Percentiles rank a stretch among this genome's conserved stretches.
These are phyloP conservation scores for Trichosurus vulpecula DNA, from an alignment of 2,797 vertebrate species.

Conservation along the genomic window DNA sequence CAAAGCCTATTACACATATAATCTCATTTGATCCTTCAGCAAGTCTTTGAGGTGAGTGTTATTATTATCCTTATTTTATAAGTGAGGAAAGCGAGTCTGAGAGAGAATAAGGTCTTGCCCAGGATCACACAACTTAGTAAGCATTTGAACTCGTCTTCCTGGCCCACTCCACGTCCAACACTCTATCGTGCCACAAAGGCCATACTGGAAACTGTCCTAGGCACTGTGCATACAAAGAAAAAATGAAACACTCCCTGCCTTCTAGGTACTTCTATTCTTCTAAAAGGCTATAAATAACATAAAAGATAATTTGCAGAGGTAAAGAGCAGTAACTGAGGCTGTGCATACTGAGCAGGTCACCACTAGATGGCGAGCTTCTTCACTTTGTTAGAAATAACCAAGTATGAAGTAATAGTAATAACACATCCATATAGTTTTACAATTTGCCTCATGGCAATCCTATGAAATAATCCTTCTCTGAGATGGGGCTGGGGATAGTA, in stretches of 20 bases:
- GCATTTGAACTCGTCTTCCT: background rate
- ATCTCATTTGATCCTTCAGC: background rate
- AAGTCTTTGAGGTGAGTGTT: background rate
- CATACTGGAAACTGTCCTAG: background rate
- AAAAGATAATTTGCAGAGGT: background rate
- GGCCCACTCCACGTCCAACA: background rate
- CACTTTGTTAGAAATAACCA: background rate
- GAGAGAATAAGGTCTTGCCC: too few relatives aligned
- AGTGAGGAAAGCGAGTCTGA: background rate
- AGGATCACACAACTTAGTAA: background rate
- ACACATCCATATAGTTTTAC: background rate
- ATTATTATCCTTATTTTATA: background rate
- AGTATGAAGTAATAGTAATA: background rate
- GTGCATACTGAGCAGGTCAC: background rate
- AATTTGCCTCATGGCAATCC: background rate
- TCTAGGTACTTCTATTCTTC: background rate
- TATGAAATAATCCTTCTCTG: background rate
- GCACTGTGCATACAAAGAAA: background rate
- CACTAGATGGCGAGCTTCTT: background rate
- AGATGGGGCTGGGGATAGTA: background rate
- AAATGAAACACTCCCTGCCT: background rate
- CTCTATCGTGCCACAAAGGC: background rate
- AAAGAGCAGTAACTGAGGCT: background rate
- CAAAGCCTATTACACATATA: background rate
- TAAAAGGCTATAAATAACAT: background rate